Evolutionary conservation across 1,140 invertebrate genomes (phyloP), one percentile per base, ranked within the genome.

Genomic region (Heterodera carotae): DNA sequence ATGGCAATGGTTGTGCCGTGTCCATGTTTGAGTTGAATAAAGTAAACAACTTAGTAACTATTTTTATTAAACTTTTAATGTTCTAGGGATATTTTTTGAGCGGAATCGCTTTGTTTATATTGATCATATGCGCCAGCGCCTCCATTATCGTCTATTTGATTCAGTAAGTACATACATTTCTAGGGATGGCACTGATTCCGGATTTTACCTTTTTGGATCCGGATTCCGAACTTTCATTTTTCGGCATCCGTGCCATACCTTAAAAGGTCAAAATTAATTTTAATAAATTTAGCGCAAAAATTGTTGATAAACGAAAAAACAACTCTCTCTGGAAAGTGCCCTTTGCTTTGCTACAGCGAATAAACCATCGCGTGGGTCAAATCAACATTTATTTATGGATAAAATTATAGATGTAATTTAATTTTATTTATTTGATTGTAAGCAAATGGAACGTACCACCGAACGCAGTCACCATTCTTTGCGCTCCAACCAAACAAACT

Each of bases 251-350:
- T n/a, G n/a, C n/a, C n/a, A n/a, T n/a, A n/a, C n/a, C n/a, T n/a
- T n/a, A n/a, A n/a, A n/a, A n/a, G n/a, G 18, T 5, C 5, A 56
- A 56, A 56, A 22, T 0, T 22, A 22, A 22, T 15, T 56, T 56
- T 4, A 33, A 18, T 31, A 56, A 29, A 69, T 83, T 62, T 33
- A 81, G 78, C 64, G 60, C 73, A 7, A 82, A 79, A 36, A 59
- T 56, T 27, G 48, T 60, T 67, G 83, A 83, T 64, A 83, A 78
- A 22, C 80, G 76, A 56, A 43, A 76, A 6, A 56, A 75, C 43
- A 86, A 84, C 62, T 68, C 72, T n/a, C 33, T 82, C 15, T 84
- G 83, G 83, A 76, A 84, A 62, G 76, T 84, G 8, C 73, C 85
- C 8, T 84, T 71, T 59, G 18, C 69, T 0, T 31, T 34, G 36